These are phyloP conservation scores for Meandrusa payeni DNA, from an alignment of 2,888 invertebrate species.

Conservation along the genomic window DNA sequence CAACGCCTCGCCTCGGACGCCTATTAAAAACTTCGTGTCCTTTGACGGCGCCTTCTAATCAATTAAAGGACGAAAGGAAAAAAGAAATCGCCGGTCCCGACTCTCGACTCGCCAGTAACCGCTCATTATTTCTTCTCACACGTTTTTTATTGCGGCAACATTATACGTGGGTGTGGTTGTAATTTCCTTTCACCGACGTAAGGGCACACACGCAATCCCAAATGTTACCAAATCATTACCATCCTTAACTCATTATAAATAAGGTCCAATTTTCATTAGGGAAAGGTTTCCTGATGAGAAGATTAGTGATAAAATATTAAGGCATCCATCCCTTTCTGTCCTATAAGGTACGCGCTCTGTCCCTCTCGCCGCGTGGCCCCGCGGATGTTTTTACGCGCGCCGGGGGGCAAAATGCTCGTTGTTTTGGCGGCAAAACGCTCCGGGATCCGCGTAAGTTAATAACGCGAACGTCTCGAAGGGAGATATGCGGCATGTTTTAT, in stretches of 20 bases:
- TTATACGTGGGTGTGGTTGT: slow-evolving; percentile 82
- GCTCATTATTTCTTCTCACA: slow-evolving; percentile 80
- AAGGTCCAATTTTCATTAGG: slow-evolving; percentile 39
- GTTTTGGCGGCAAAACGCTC: slow-evolving; percentile 81
- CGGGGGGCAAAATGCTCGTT: slow-evolving; percentile 79
- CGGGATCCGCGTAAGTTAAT: slow-evolving; percentile 78
- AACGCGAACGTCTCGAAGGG: slow-evolving; percentile 70
- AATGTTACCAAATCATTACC: slow-evolving; percentile 35
- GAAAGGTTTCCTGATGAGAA: slow-evolving; percentile 54
- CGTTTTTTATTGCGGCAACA: slow-evolving; percentile 80
- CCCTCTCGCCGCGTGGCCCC: slow-evolving; percentile 52
- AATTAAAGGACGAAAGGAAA: slow-evolving; percentile 69
- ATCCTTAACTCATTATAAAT: slow-evolving; percentile 24
- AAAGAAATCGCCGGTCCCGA: slow-evolving; percentile 49
- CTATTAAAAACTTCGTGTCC: slow-evolving; percentile 38
- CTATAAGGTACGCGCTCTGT: slow-evolving; percentile 50
- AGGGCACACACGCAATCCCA: slow-evolving; percentile 78
- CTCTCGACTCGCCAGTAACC: slow-evolving; percentile 74
- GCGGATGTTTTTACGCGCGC: slow-evolving; percentile 78
- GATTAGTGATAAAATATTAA: slow-evolving; percentile 79
- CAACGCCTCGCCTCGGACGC: slow-evolving; percentile 40
- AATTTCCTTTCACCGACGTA: slow-evolving; percentile 81
- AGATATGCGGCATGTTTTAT: slow-evolving; percentile 75
- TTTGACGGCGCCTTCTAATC: slow-evolving; percentile 62
- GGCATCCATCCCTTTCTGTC: slow-evolving; percentile 69